Evolutionary conservation across 2,888 invertebrate species (phyloP).

Genomic region (Acanthosepion pharaonis): DNA sequence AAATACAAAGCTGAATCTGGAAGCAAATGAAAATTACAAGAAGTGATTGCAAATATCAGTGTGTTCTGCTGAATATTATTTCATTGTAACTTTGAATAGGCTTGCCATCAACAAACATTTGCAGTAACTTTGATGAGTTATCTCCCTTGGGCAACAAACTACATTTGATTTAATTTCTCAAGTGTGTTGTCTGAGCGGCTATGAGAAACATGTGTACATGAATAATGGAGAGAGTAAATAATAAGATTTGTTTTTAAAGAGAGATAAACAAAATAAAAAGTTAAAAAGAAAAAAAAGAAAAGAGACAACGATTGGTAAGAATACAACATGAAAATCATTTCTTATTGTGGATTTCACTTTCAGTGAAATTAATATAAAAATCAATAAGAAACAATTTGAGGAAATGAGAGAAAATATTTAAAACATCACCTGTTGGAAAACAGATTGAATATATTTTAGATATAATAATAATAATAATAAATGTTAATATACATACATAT

Average conservation of each 20-base stretch:
- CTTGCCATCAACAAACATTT: neutral
- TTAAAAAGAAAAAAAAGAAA: neutral
- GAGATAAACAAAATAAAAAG: neutral
- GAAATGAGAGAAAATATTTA: neutral
- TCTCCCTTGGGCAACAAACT: too few species aligned
- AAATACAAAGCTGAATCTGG: too few species aligned
- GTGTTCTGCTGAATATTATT: neutral
- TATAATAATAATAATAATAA: neutral
- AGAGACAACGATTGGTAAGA: neutral
- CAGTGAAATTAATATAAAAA: neutral
- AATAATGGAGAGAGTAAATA: neutral
- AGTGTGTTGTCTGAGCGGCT: conserved; percentile 1
- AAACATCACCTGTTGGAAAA: neutral
- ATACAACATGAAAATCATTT: neutral
- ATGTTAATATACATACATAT: conserved; percentile 70
- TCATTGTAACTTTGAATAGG: neutral
- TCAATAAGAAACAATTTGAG: neutral
- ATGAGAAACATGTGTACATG: conserved; percentile 2
- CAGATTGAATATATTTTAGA: neutral
- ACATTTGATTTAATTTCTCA: neutral
- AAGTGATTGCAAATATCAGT: too few species aligned
- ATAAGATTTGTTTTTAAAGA: neutral
- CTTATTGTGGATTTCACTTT: neutral
- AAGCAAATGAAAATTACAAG: too few species aligned
- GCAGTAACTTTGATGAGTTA: neutral